Evolutionary conservation across 2,113 vertebrate species (phyloP).

Genomic region (Menura novaehollandiae): DNA sequence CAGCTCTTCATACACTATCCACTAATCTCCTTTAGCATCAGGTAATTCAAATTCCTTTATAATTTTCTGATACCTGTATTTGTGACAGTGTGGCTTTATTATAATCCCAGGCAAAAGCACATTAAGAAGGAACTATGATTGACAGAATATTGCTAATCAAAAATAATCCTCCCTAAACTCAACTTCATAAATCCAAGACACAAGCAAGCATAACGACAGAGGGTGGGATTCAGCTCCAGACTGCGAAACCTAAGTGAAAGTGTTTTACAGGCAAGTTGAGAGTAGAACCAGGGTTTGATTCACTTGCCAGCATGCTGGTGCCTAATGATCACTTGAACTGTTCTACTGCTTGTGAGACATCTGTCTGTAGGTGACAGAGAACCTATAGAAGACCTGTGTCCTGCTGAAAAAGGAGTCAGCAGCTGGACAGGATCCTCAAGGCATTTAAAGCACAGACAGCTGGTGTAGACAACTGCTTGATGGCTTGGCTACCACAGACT

Average conservation of each 20-base stretch:
- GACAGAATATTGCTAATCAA: neutral
- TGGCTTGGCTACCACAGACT: neutral
- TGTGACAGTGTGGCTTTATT: neutral
- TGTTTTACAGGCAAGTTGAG: neutral
- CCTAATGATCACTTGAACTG: neutral
- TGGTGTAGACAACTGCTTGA: neutral
- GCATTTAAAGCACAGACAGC: neutral
- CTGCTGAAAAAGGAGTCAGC: neutral
- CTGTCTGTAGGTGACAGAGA: neutral
- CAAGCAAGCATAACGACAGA: neutral
- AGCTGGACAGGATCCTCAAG: neutral
- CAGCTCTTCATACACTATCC: neutral
- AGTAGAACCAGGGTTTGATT: neutral
- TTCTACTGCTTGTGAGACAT: neutral
- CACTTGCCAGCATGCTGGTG: neutral
- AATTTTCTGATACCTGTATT: neutral
- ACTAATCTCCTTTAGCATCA: slow-evolving; percentile 9
- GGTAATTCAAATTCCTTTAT: neutral
- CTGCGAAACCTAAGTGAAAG: neutral
- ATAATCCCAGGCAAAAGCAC: neutral
- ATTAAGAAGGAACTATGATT: neutral
- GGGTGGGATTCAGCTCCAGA: neutral
- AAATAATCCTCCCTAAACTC: neutral
- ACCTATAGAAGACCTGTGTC: neutral
- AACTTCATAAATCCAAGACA: neutral